Conservation (phyloP, 2,797 vertebrate genomes). For the Leucoraja ocellata region DNA sequence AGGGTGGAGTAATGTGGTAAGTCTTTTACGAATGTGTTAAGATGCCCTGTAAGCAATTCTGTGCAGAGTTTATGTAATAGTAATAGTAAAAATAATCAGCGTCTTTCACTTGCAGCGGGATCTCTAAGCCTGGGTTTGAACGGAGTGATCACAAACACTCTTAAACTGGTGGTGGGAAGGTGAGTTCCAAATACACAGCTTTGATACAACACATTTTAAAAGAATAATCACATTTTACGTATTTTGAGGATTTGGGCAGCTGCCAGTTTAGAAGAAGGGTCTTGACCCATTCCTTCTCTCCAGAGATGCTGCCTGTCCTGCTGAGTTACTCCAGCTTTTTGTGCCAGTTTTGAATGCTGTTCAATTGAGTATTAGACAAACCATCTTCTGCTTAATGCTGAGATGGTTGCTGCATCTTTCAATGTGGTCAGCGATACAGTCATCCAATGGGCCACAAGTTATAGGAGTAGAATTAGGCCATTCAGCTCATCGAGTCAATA, state of each 20-base stretch:
- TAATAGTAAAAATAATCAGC: too few species aligned
- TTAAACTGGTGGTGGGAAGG: slow-evolving; percentile 88
- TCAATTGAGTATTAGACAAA: too few species aligned
- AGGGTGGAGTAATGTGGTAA: neutral
- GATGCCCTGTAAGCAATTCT: neutral
- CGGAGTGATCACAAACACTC: slow-evolving; percentile 80
- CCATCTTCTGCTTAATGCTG: too few species aligned
- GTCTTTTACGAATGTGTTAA: slow-evolving; percentile 31
- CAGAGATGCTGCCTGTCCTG: too few species aligned
- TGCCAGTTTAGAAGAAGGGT: neutral
- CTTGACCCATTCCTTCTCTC: neutral
- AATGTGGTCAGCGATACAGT: too few species aligned
- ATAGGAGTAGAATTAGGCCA: too few species aligned
- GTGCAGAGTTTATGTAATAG: slow-evolving; percentile 40
- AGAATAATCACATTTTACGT: neutral
- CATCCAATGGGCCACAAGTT: too few species aligned
- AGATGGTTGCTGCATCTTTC: too few species aligned
- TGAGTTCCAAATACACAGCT: slow-evolving; percentile 49
- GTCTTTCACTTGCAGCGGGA: slow-evolving; percentile 59
- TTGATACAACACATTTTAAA: neutral
- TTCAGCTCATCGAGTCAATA: too few species aligned
- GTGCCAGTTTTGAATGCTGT: too few species aligned
- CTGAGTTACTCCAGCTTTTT: too few species aligned
- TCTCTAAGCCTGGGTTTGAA: slow-evolving; percentile 80
- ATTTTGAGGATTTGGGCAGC: neutral